Conservation (phyloP, 92 coral and sea anemone genomes). For the Montipora capitata region DNA sequence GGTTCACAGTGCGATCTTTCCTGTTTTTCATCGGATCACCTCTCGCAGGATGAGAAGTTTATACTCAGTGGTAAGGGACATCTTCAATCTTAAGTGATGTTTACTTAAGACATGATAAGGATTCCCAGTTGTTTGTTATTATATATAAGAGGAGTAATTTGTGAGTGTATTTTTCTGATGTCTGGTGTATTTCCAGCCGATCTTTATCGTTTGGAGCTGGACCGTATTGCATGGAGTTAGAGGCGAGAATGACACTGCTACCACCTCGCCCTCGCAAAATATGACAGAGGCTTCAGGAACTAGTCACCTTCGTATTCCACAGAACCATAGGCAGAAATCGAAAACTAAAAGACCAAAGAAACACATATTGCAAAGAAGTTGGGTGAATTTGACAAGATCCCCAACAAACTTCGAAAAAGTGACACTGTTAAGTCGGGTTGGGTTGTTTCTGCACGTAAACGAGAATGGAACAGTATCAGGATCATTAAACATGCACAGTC, state of each 20-base stretch:
- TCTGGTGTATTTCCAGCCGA: constrained; percentile 24
- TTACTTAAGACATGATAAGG: constrained; percentile 15
- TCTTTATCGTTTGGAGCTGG: neutral
- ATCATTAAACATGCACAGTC: constrained; percentile 63
- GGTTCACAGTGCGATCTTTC: neutral
- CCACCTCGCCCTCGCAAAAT: neutral
- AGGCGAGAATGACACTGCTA: neutral
- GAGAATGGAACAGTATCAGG: constrained; percentile 90
- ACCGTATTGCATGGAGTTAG: neutral
- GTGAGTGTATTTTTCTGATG: neutral
- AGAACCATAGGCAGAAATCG: neutral
- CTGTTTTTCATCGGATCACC: constrained; percentile 25
- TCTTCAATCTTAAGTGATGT: constrained; percentile 17
- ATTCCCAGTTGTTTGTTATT: constrained; percentile 2
- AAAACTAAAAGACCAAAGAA: constrained; percentile 14
- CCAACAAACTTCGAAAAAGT: constrained; percentile 71
- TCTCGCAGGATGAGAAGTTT: constrained; percentile 28
- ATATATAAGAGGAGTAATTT: neutral
- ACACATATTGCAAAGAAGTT: neutral
- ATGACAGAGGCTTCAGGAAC: neutral
- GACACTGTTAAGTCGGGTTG: constrained; percentile 85
- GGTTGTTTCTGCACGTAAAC: constrained; percentile 81
- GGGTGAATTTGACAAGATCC: constrained; percentile 8
- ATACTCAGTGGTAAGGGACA: constrained; percentile 21
- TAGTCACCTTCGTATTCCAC: neutral